Evolutionary conservation across 2,888 invertebrate genomes (phyloP), one percentile per base, ranked within the genome.

Genomic region (Diarsia dahlii): DNA sequence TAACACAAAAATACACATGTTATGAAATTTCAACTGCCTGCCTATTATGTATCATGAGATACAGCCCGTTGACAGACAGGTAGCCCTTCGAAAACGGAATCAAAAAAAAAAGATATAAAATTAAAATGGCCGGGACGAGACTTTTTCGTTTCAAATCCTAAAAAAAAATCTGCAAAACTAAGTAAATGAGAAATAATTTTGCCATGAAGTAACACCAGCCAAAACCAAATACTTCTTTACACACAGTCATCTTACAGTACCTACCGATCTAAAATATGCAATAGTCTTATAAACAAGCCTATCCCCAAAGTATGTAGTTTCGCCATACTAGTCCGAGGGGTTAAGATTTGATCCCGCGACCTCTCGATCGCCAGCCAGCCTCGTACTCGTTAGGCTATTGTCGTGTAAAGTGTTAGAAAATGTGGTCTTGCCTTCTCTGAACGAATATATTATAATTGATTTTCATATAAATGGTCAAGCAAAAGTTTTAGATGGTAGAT

Each of bases 281-380:
- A 76, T 62, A 62, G 34, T 28, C 62, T 48, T 71, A 72, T 52
- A 46, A 58, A 66, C 76, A 70, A 74, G 77, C 71, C 83, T 74
- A 77, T 77, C 18, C 79, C 78, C 12, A 64, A 77, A 76, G 82
- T 63, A 85, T 66, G 82, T 46, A 60, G 84, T 83, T 82, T 86
- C 72, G 63, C 85, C 85, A 86, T 83, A 76, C 70, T 58, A 69
- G 79, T 82, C 69, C 71, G 13, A 71, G 76, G 67, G 76, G 79
- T 85, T 85, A 76, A 74, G 70, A 73, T 77, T 71, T 86, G 86
- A 84, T 80, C 84, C 84, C 73, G 15, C 77, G 77, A 86, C 84
- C 86, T 83, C 80, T 78, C 39, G 69, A 28, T 74, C 62, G 62
- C 78, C 65, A 72, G 64, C 80, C 70, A 76, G 63, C 78, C 54